Percentiles rank a stretch among this genome's conserved stretches.
phyloP scores from a whole-genome alignment of 2,113 vertebrate genomes.

The Macroglossus sobrinus region DNA sequence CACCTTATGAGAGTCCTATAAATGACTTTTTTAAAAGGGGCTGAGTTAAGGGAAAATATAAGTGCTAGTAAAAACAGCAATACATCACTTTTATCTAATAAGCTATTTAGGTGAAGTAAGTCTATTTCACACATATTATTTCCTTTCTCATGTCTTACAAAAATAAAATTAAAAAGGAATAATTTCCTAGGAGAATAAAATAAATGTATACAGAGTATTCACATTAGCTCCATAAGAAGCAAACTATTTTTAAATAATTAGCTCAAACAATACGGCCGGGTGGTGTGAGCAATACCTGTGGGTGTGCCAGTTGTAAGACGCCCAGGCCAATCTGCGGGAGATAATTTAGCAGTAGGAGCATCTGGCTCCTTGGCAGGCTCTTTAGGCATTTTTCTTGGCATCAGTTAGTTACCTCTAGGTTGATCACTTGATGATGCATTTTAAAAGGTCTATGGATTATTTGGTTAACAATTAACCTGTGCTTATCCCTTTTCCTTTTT shows the following conservation, averaged over 20 bases:
- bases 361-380: conserved; percentile 78
- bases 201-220: conserved; percentile 36
- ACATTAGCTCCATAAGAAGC: conserved; percentile 28
- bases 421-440: conserved; percentile 67
- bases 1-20: not conserved
- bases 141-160: not conserved
- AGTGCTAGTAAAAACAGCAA: not conserved
- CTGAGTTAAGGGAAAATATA: not conserved
- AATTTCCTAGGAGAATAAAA: conserved; percentile 39
- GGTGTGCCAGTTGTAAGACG: conserved; percentile 59
- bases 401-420: conserved; percentile 44
- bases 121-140: not conserved
- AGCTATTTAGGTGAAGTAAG: not conserved
- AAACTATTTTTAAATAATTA: conserved; percentile 62
- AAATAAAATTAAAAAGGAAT: not conserved
- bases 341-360: conserved; percentile 76
- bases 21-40: not conserved
- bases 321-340: conserved; percentile 69
- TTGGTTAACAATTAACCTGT: conserved; percentile 46
- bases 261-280: conserved; percentile 40
- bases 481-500: not conserved
- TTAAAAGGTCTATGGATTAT: conserved; percentile 41
- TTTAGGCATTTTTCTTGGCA: conserved; percentile 68
- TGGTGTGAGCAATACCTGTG: conserved; percentile 50
- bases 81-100: not conserved